Base-by-base conservation (phyloP, 2,797 vertebrate genomes). In the Enteromius anoplus region DNA sequence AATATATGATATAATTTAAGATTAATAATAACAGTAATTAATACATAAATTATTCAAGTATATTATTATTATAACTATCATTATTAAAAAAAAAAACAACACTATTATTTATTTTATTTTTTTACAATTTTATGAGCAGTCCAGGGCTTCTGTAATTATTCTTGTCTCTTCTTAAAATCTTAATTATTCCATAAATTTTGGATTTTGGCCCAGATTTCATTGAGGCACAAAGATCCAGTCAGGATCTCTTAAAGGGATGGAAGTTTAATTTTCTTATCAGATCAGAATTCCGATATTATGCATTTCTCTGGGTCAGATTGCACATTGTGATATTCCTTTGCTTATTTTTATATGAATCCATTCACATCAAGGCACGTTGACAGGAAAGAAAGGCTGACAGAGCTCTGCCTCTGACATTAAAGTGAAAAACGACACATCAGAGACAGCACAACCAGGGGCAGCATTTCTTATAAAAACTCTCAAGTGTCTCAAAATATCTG, bases 161-260 rank as follows among this genome's bases (percentile, higher is more conserved):
- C 58, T 65, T 26, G 45, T 51, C 68, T 23, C 37, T 68, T 64
- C 34, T 42, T 5, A 11, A 71, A 53, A 62, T 85, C 71, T 47
- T 34, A 47, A 78, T 82, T 66, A 68, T 78, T 21, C 29, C 37
- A 37, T 32, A 66, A 2, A 68, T 66, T 51, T 86, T 83, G 5
- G 40, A 72, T 85, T 88, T 87, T 86, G 73, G 85, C 88, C 85
- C 84, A 64, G 69, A 81, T 49, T 47, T 80, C 26, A 84, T 71
- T 14, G 68, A 87, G 79, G 80, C 84, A 76, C 79, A 72, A 40
- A 68, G 75, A 73, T 66, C 21, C 77, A 75, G 65, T 10, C 69
- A 19, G 81, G 21, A 82, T 68, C 58, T 75, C 47, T 71, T 49
- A 83, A 75, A 60, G 76, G 34, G 83, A 78, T 79, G 68, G 62